A percentile compares a stretch with the other conserved stretches of the same genome.
Conservation (phyloP, 2,113 vertebrate genomes). For the Actenoides lindsayi region DNA sequence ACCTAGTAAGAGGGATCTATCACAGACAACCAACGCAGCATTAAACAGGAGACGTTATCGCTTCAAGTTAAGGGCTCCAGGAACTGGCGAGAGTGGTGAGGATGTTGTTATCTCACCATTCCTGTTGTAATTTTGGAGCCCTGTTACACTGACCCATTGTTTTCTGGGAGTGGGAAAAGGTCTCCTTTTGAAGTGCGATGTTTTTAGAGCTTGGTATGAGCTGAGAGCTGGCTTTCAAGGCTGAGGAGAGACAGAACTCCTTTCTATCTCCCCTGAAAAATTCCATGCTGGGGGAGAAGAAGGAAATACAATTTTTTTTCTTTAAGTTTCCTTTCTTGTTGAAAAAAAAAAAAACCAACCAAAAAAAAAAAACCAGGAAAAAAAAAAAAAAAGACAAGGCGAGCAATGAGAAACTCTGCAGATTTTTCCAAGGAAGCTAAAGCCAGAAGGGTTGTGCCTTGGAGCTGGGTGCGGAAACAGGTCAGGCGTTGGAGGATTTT, state of each 20-base stretch:
- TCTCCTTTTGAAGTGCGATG: background rate
- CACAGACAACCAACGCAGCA: fast-evolving
- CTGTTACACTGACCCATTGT: conserved; percentile 15
- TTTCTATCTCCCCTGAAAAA: background rate
- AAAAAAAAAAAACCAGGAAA: too few relatives aligned
- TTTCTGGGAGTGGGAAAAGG: background rate
- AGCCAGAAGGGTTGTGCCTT: conserved; percentile 18
- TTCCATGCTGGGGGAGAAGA: background rate
- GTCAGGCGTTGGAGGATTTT: conserved; percentile 45
- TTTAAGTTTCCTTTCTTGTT: background rate
- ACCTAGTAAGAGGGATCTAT: background rate
- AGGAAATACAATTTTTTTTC: background rate
- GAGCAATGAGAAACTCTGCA: background rate
- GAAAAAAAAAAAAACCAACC: fast-evolving
- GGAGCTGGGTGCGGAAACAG: conserved; percentile 15
- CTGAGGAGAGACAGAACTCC: background rate
- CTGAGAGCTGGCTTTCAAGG: background rate
- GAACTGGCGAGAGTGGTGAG: background rate
- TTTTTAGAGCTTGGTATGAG: background rate
- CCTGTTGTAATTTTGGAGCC: conserved; percentile 5
- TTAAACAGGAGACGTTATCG: background rate
- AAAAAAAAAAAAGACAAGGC: background rate
- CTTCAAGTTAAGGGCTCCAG: background rate
- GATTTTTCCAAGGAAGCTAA: background rate
- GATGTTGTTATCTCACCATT: conserved; percentile 55